Evolutionary conservation across 2,797 vertebrate species (phyloP).

Genomic region (Echeneis naucrates): DNA sequence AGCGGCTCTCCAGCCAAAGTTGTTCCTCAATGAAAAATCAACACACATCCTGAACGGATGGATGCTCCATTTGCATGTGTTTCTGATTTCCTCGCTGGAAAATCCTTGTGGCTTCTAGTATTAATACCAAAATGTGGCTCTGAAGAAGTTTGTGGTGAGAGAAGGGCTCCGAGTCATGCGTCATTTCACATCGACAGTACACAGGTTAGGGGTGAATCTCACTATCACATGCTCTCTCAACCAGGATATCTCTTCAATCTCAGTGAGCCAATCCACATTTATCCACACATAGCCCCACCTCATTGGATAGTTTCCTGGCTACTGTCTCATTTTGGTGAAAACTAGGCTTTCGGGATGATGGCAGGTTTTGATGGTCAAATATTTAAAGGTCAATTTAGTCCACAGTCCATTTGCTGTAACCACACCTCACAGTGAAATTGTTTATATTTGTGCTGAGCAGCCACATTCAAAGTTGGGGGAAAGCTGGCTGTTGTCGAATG

Average conservation of each 20-base stretch:
- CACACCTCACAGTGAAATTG: neutral
- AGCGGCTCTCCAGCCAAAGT: neutral
- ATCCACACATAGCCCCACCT: neutral
- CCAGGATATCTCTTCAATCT: neutral
- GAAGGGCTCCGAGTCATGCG: neutral
- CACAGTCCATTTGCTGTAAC: neutral
- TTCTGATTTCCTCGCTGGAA: constrained; percentile 29
- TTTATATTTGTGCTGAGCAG: neutral
- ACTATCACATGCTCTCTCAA: neutral
- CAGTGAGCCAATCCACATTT: constrained; percentile 1
- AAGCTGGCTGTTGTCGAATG: neutral
- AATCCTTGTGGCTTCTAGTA: constrained; percentile 7
- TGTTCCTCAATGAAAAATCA: constrained; percentile 19
- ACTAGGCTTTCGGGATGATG: neutral
- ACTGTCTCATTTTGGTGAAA: neutral
- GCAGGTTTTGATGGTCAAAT: neutral
- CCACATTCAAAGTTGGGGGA: neutral
- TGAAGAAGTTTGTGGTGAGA: neutral
- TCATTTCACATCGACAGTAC: neutral
- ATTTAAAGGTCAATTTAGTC: neutral
- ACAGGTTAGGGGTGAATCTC: constrained; percentile 1
- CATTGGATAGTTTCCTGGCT: neutral
- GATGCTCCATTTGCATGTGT: constrained; percentile 3
- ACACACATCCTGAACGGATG: constrained; percentile 35
- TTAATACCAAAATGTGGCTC: neutral